Evolutionary conservation across 1,140 invertebrate species (phyloP), one percentile per base, ranked within the genome.

Genomic region (Radopholus similis): DNA sequence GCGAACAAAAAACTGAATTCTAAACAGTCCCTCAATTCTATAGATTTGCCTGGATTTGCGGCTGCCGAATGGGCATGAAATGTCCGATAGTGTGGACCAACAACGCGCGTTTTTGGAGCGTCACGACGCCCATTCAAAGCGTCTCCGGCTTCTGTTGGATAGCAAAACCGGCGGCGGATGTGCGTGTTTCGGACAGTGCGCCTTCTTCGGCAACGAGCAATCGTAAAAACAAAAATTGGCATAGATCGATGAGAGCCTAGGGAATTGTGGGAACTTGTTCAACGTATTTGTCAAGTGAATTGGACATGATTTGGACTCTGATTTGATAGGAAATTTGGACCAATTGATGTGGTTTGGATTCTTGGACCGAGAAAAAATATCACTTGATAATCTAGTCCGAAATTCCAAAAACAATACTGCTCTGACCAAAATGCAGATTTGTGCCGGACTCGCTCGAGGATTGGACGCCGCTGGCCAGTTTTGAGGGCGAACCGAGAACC

Each of bases 101-200:
- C 44, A 47, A 47, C 18, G 18, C 4, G 44, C 2, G 1, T 47
- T 47, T 47, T 47, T 47, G 15, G n/a, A 47, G 26, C 44, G 44
- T n/a, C 44, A 47, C 26, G 44, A 47, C 44, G n/a, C n/a, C n/a
- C n/a, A n/a, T n/a, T n/a, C n/a, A 47, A 47, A 47, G 44, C 44
- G 44, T 47, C 44, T 6, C 6, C n/a, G 44, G 26, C 44, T 47
- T 47, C 44, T 23, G 26, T 47, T 47, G n/a, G 26, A 9, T 23
- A 47, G 3, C 44, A 47, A 23, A 11, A 18, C 44, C n/a, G 13
- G 38, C 11, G 38, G 38, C 0, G 8, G 18, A 0, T 47, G 44
- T 15, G 44, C 44, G 18, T 47, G 44, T 47, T 47, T 47, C 26
- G 44, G 5, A 15, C 44, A n/a, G 4, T 47, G 18, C 26, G n/a